Evolutionary conservation across 2,797 vertebrate genomes (phyloP).

Genomic region (Poecile montanus): DNA sequence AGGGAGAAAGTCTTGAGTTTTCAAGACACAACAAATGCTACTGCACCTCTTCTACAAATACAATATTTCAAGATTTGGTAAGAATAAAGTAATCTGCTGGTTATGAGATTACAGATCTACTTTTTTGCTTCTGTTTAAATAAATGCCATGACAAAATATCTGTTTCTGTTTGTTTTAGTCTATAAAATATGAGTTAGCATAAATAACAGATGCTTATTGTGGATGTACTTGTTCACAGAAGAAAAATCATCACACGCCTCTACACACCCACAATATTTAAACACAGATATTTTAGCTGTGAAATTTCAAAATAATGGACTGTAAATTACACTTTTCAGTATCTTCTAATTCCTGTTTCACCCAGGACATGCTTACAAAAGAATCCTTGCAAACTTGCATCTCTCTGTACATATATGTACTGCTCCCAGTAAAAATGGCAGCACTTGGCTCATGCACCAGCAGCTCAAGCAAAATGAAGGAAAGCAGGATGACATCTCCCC

Average conservation of each 20-base stretch:
- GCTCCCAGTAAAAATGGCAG: not conserved
- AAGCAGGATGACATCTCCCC: not conserved
- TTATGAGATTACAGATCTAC: not conserved
- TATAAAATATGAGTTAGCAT: not conserved
- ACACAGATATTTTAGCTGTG: not conserved
- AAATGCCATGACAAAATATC: not conserved
- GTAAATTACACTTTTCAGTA: not conserved
- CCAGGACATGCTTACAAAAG: not conserved
- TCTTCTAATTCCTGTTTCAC: not conserved
- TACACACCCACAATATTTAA: not conserved
- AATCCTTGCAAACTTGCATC: not conserved
- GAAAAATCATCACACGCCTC: not conserved
- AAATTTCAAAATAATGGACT: not conserved
- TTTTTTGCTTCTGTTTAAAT: not conserved
- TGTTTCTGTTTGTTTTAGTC: not conserved
- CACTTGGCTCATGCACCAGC: not conserved
- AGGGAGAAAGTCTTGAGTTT: not conserved
- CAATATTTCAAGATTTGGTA: not conserved
- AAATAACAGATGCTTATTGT: not conserved
- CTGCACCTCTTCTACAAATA: not conserved
- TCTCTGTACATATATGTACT: not conserved
- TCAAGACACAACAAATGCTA: not conserved
- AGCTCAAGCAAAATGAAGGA: not conserved
- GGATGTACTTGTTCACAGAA: not conserved
- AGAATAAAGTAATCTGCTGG: not conserved